These are phyloP conservation scores for Pongo abelii DNA, from an alignment of 2,113 vertebrate species.

Conservation along the genomic window DNA sequence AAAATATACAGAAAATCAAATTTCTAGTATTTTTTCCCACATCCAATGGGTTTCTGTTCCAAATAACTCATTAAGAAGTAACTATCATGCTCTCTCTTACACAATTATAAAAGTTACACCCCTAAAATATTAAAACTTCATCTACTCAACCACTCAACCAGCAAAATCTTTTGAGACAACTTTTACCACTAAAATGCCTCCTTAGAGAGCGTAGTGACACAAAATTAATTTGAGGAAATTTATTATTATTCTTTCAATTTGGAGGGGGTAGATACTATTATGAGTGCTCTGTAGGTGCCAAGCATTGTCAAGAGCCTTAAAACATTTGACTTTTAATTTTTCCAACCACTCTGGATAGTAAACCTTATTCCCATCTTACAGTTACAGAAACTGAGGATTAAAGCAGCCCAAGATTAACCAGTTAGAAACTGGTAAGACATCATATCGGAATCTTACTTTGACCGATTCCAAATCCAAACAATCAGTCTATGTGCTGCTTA, in stretches of 20 bases:
- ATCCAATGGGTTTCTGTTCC: neutral
- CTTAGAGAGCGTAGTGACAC: neutral
- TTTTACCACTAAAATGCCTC: neutral
- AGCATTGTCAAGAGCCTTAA: neutral
- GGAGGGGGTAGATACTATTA: neutral
- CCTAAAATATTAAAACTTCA: neutral
- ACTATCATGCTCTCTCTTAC: neutral
- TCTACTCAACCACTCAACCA: neutral
- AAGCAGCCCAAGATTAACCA: neutral
- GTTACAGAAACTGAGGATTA: neutral
- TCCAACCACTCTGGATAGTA: neutral
- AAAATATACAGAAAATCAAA: constrained; percentile 21
- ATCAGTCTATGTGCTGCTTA: neutral
- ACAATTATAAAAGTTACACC: neutral
- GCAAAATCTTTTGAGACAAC: neutral
- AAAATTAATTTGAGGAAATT: constrained; percentile 42
- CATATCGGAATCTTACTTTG: neutral
- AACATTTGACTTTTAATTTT: neutral
- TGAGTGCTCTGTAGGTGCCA: neutral
- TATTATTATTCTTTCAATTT: neutral
- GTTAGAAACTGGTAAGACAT: neutral
- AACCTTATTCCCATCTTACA: neutral
- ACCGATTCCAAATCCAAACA: constrained; percentile 2
- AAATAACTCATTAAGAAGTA: neutral
- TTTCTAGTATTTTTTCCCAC: neutral